Evolutionary conservation across 2,113 vertebrate genomes (phyloP), one percentile per base, ranked within the genome.

Genomic region (Erinaceus europaeus): DNA sequence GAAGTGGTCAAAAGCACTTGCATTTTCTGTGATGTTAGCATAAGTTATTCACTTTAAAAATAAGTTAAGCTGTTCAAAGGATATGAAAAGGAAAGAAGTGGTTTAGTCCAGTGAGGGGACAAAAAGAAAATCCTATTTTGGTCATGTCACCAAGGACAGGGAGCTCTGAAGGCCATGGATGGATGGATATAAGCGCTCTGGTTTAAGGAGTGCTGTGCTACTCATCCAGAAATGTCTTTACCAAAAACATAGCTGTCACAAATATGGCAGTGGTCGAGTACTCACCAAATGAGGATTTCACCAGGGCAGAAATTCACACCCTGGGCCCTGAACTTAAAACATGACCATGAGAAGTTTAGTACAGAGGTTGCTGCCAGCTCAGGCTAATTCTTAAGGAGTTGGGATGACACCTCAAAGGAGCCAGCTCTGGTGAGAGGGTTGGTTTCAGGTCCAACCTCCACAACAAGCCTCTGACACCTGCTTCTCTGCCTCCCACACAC

Each of bases 71-170:
- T 48, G 50, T 38, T 77, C 25, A 83, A 62, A 77, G 50, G 27
- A 89, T 52, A 72, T 72, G 67, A n/a, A 79, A 76, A 85, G 55
- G 62, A 53, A 55, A 9, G 61, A 21, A 73, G 38, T 61, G 27
- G 42, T 85, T 53, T 64, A 72, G 42, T 27, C 29, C 55, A 82
- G 20, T 42, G 27, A 94, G 4, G 12, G n/a, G 14, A 4, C 48
- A 27, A 44, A 67, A 34, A 40, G 53, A 25, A 55, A 78, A 21
- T 21, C 11, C 36, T 61, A 46, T 9, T 92, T 94, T 94, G 92
- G 92, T 94, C 91, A 38, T 75, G 44, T 32, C 32, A 53, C 14
- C 64, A 77, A 89, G 69, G 77, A 46, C 9, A 79, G 20, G 40
- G 57, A 68, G 38, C 52, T 42, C 2, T 15, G 0, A 40, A 67